Percentiles rank a stretch among this genome's conserved stretches.
These are phyloP conservation scores for Eriosoma lanigerum DNA, from an alignment of 1,140 invertebrate species.

Conservation along the genomic window DNA sequence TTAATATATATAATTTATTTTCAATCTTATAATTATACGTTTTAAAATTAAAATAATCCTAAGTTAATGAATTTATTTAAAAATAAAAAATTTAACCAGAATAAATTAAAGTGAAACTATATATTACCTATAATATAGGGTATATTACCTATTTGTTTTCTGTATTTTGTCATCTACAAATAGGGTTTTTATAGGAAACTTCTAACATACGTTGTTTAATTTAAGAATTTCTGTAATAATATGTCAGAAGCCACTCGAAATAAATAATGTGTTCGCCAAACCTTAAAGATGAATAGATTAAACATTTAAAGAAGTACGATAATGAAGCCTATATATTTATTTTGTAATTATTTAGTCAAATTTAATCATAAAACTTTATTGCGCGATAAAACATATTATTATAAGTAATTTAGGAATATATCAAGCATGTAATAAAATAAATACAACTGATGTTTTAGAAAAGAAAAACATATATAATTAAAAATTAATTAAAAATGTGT, in stretches of 20 bases:
- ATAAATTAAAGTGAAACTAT: too few species aligned
- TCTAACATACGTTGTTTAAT: not conserved
- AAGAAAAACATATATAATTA: not conserved
- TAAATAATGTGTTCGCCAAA: conserved; percentile 29
- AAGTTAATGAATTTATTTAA: too few species aligned
- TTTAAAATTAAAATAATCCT: too few species aligned
- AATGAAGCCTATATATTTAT: not conserved
- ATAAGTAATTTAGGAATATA: not conserved
- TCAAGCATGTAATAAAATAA: not conserved
- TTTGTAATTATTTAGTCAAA: not conserved
- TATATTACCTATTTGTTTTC: too few species aligned
- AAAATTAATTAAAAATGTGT: too few species aligned
- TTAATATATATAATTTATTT: too few species aligned
- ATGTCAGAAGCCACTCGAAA: not conserved
- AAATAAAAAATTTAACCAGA: too few species aligned
- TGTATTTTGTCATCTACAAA: too few species aligned
- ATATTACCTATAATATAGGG: too few species aligned
- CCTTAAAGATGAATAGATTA: conserved; percentile 34
- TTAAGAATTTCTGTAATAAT: not conserved
- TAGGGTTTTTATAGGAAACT: too few species aligned
- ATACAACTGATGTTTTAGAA: not conserved
- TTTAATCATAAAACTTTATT: not conserved
- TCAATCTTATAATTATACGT: too few species aligned
- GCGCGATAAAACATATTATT: not conserved
- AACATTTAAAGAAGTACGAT: not conserved